Evolutionary conservation across 2,797 vertebrate species (phyloP), one percentile per base, ranked within the genome.

Genomic region (Zalophus californianus): DNA sequence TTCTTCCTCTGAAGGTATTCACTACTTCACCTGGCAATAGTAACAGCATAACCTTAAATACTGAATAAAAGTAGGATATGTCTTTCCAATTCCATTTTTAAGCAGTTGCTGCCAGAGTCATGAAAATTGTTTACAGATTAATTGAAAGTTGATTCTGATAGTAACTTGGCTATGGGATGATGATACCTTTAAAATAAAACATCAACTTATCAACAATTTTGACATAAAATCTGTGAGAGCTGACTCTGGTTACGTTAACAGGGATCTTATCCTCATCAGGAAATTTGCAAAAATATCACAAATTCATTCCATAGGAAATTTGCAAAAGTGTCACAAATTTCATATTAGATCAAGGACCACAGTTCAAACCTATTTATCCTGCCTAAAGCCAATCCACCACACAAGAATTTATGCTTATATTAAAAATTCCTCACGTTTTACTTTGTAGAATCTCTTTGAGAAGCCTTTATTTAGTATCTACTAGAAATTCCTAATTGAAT

Each of bases 101-200:
- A 89, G 79, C 12, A 77, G n/a, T 70, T 62, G 56, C 70, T 72
- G 54, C 12, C 80, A 73, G 13, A 77, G 64, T 86, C 41, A 75
- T 90, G 41, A 90, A 78, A 66, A 38, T 1, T 50, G 7, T 92
- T 88, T 35, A 77, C 1, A 82, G 73, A 54, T 68, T 23, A 86
- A 79, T 16, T 68, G n/a, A 91, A 93, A 86, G 86, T 80, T 77
- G 50, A 90, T 68, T 92, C 58, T 75, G 35, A 86, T 9, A 90
- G 32, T 72, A 83, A 70, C 14, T 62, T 48, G 50, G 73, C 56
- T 66, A 92, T 0, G 41, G 68, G 44, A 90, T 70, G 35, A 64
- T 18, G 27, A 90, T 18, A 52, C 8, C 18, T 75, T 73, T 83
- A 86, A 92, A 72, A 85, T 72, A 90, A 87, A 93, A 78, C 2